phyloP scores from a whole-genome alignment of 2,113 vertebrate species.

The Sinocyclocheilus maitianheensis region DNA sequence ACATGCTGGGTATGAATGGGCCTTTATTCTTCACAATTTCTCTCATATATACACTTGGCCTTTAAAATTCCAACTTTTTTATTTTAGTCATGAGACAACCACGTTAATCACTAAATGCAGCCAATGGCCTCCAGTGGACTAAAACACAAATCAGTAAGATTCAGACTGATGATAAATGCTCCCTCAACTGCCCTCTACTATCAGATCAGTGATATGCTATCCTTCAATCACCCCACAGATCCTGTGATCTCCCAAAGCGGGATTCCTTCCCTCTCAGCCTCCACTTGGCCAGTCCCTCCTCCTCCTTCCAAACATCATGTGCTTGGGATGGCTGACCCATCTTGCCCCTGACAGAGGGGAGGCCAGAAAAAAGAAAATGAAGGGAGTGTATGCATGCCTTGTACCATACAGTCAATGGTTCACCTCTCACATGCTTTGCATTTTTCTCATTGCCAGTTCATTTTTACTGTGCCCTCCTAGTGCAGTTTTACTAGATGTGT shows the following conservation, averaged over 20 bases:
- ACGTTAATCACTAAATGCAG: conserved; percentile 2
- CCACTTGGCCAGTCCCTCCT: neutral
- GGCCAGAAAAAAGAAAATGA: neutral
- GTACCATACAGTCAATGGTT: neutral
- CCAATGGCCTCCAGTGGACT: neutral
- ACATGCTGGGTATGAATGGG: neutral
- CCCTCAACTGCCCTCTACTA: neutral
- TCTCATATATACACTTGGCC: neutral
- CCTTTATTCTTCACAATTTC: neutral
- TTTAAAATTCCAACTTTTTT: neutral
- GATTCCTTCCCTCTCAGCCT: neutral
- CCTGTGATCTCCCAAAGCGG: conserved; percentile 4
- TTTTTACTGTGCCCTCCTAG: conserved; percentile 7
- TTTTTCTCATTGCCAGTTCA: neutral
- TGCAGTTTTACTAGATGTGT: neutral
- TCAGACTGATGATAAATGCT: conserved; percentile 32
- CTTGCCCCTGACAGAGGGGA: neutral
- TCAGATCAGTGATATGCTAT: neutral
- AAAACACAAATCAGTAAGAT: conserved; percentile 26
- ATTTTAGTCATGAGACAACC: conserved; percentile 29
- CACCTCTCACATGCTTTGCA: conserved; percentile 26
- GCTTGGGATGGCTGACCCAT: conserved; percentile 21
- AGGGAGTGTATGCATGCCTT: neutral
- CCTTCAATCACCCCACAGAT: conserved; percentile 22
- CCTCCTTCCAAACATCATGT: conserved; percentile 22